Evolutionary conservation across 1,140 invertebrate genomes (phyloP).

Genomic region (Homarus americanus): DNA sequence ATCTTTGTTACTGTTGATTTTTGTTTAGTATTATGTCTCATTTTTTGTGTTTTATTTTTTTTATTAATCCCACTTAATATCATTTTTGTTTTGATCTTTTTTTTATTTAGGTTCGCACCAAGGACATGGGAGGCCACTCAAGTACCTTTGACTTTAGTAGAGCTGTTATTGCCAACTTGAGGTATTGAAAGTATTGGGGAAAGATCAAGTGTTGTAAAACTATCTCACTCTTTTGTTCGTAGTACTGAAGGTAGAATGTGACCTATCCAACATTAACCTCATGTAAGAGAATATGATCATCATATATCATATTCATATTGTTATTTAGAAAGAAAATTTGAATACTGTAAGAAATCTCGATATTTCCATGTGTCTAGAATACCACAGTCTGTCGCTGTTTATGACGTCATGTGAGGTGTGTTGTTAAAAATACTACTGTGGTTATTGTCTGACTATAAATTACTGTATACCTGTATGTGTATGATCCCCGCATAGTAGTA

Average conservation of each 20-base stretch:
- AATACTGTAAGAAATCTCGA: background rate
- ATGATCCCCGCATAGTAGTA: background rate
- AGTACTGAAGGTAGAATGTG: background rate
- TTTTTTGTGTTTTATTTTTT: background rate
- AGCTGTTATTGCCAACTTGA: slow-evolving; percentile 90
- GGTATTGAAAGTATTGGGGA: slow-evolving; percentile 33
- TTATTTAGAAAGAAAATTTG: too few species aligned
- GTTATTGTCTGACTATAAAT: too few species aligned
- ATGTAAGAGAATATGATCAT: background rate
- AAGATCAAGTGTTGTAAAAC: background rate
- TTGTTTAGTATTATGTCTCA: background rate
- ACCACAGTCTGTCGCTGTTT: too few species aligned
- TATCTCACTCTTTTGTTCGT: background rate
- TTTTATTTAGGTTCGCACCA: slow-evolving; percentile 86
- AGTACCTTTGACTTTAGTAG: slow-evolving; percentile 95
- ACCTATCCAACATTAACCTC: background rate
- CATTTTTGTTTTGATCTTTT: slow-evolving; percentile 41
- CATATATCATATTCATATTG: background rate
- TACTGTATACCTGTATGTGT: too few species aligned
- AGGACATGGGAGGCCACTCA: slow-evolving; percentile 96
- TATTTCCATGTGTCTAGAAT: background rate
- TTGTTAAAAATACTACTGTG: too few species aligned
- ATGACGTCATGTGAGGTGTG: too few species aligned
- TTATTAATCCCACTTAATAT: background rate
- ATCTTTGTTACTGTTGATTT: too few species aligned